A percentile compares a stretch with the other conserved stretches of the same genome.
Conservation (phyloP, 1,140 invertebrate genomes). For the Drosophila sechellia region DNA sequence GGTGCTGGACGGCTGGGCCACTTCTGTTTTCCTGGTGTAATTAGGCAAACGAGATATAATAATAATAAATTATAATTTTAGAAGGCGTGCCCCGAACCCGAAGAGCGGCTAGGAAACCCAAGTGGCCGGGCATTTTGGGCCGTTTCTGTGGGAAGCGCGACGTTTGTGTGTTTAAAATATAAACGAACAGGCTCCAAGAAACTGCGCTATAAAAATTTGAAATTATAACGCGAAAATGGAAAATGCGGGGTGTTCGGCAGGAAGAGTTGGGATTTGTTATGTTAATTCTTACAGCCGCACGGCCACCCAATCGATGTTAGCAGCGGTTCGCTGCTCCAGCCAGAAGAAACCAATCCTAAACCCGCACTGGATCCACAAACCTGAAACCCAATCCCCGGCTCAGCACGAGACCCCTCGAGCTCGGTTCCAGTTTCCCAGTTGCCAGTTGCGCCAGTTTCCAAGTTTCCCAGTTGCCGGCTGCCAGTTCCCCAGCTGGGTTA, state of each 20-base stretch:
- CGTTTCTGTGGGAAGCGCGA: conserved; percentile 52
- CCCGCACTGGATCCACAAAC: conserved; percentile 7
- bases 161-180: conserved; percentile 84
- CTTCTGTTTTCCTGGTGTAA: conserved; percentile 83
- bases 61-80: conserved; percentile 85
- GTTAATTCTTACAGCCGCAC: conserved; percentile 64
- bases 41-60: conserved; percentile 85
- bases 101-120: conserved; percentile 1
- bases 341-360: conserved; percentile 14
- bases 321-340: background rate
- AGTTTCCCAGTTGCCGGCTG: background rate
- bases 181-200: conserved; percentile 82
- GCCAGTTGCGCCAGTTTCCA: conserved; percentile 3
- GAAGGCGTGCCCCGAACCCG: conserved; percentile 58
- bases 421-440: conserved; percentile 11
- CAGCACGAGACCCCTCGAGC: conserved; percentile 18
- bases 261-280: conserved; percentile 49
- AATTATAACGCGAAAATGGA: conserved; percentile 64
- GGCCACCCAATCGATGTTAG: conserved; percentile 46
- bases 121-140: conserved; percentile 19
- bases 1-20: conserved; percentile 41
- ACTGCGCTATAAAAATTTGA: conserved; percentile 62
- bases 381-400: conserved; percentile 27
- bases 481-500: conserved; percentile 18
- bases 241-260: conserved; percentile 15